Conservation (phyloP, 2,113 vertebrate species). For the Zingel zingel region DNA sequence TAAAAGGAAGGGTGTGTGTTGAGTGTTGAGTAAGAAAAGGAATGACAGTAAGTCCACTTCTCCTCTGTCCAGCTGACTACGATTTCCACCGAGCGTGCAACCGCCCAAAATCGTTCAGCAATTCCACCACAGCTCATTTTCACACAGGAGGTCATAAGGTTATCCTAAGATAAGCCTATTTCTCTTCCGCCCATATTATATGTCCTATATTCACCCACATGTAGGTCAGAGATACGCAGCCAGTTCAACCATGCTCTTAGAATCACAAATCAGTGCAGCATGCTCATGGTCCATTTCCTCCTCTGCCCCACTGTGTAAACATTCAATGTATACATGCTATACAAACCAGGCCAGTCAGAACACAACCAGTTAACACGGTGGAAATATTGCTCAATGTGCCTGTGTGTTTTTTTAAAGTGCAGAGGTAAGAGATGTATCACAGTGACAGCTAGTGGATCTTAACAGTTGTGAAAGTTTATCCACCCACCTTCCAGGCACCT, state of each 20-base stretch:
- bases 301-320: constrained; percentile 53
- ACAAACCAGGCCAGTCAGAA: constrained; percentile 51
- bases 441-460: constrained; percentile 39
- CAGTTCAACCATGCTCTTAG: constrained; percentile 40
- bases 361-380: constrained; percentile 49
- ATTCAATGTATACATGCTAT: constrained; percentile 35
- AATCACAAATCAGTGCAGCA: constrained; percentile 62
- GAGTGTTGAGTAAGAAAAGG: constrained; percentile 62
- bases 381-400: constrained; percentile 69
- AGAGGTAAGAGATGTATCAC: constrained; percentile 52
- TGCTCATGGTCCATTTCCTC: constrained; percentile 60
- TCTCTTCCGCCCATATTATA: constrained; percentile 38
- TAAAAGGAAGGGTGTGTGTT: constrained; percentile 67
- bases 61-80: constrained; percentile 34
- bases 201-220: constrained; percentile 47
- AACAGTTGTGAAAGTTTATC: constrained; percentile 60
- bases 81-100: neutral
- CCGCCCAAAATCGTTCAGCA: neutral
- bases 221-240: constrained; percentile 62
- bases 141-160: constrained; percentile 38
- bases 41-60: constrained; percentile 55
- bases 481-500: constrained; percentile 56
- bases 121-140: constrained; percentile 17
- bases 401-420: constrained; percentile 50
- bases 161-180: constrained; percentile 36